A percentile compares a stretch with the other conserved stretches of the same genome.
Evolutionary conservation across 2,797 vertebrate species (phyloP).

Genomic region (Arrhamphus sclerolepis): DNA sequence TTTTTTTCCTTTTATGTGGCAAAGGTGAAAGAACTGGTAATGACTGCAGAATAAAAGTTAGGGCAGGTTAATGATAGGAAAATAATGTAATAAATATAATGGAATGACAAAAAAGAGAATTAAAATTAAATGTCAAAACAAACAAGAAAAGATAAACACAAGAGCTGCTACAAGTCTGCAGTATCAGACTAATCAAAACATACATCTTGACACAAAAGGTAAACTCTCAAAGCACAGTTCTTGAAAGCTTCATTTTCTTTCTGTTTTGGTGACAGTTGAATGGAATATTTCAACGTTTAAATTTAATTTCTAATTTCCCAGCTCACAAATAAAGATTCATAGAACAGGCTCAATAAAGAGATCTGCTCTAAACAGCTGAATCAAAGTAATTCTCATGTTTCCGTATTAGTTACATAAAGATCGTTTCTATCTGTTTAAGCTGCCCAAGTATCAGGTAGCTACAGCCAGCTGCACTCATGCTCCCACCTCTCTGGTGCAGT

Average conservation of each 20-base stretch:
- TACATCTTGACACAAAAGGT: background rate
- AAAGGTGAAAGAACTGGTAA: constrained; percentile 8
- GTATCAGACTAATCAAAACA: background rate
- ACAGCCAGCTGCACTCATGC: constrained; percentile 25
- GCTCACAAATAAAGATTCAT: background rate
- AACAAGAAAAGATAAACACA: background rate
- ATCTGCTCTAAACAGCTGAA: background rate
- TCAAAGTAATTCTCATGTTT: background rate
- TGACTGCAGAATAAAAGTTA: background rate
- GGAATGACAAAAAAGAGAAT: background rate
- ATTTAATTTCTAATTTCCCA: background rate
- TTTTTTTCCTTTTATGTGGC: background rate
- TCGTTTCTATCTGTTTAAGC: constrained; percentile 28
- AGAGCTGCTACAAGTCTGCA: background rate
- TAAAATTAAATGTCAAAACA: background rate
- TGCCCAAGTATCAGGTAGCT: constrained; percentile 54
- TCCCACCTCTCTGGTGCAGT: constrained; percentile 14
- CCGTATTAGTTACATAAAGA: constrained; percentile 17
- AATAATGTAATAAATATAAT: background rate
- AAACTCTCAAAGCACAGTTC: too few relatives aligned
- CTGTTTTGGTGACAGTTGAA: too few relatives aligned
- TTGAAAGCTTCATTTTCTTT: too few relatives aligned
- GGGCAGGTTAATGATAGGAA: background rate
- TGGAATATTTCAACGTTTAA: too few relatives aligned
- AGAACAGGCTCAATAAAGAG: too few relatives aligned